These are phyloP conservation scores for Metallyticus violacea DNA, from an alignment of 2,888 invertebrate species.

Conservation along the genomic window DNA sequence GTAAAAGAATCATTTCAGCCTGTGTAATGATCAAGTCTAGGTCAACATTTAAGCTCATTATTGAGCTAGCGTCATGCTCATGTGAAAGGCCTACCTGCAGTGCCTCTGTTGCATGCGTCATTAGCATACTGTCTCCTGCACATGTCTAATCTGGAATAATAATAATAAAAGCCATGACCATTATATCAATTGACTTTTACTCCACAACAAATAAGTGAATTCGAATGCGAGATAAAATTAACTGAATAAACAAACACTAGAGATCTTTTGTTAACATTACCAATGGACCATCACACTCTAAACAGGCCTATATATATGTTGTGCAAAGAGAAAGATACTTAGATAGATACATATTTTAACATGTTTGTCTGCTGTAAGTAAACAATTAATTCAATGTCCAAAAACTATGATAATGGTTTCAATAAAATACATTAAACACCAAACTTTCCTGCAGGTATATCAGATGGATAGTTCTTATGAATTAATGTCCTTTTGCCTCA, in stretches of 20 bases:
- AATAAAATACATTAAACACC: too few species aligned
- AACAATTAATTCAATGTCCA: too few species aligned
- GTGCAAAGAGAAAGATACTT: neutral
- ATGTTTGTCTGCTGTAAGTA: neutral
- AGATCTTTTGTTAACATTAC: neutral
- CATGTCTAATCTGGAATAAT: conserved; percentile 93
- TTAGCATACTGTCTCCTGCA: conserved; percentile 93
- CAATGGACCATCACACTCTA: neutral
- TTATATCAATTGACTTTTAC: neutral
- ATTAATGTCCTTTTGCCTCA: neutral
- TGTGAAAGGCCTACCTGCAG: conserved; percentile 78
- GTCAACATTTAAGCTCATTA: neutral
- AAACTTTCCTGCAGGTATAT: too few species aligned
- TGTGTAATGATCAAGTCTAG: neutral
- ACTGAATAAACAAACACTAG: neutral
- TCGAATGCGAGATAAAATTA: neutral
- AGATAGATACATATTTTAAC: neutral
- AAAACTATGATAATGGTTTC: too few species aligned
- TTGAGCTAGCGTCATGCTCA: neutral
- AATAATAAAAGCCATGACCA: conserved; percentile 25
- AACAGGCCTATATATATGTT: neutral
- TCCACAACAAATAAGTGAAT: neutral
- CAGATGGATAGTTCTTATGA: too few species aligned
- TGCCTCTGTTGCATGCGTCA: conserved; percentile 96
- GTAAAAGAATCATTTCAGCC: neutral